Conservation (phyloP, 2,113 vertebrate species). For the Mormoops blainvillei region DNA sequence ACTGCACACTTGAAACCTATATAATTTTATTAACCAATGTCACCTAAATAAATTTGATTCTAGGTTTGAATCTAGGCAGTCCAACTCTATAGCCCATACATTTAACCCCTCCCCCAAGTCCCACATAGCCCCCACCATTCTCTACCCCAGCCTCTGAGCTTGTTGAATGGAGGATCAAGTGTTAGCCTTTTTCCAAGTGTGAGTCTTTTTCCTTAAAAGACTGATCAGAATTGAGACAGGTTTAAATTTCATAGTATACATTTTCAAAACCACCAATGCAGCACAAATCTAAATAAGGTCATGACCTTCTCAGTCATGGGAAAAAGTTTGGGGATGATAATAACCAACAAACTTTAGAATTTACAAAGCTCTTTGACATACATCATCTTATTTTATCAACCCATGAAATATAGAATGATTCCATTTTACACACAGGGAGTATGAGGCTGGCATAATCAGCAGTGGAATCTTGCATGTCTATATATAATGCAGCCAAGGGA, state of each 20-base stretch:
- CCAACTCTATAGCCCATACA: neutral
- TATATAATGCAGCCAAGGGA: neutral
- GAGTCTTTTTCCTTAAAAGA: neutral
- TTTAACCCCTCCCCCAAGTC: neutral
- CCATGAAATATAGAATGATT: neutral
- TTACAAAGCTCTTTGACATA: neutral
- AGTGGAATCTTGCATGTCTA: neutral
- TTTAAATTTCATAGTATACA: neutral
- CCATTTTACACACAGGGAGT: neutral
- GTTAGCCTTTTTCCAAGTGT: neutral
- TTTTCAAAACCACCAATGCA: neutral
- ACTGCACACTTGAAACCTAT: neutral
- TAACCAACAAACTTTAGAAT: neutral
- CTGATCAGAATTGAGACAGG: neutral
- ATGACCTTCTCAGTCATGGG: neutral
- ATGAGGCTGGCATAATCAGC: neutral
- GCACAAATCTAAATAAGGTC: neutral
- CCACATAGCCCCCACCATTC: fast-evolving
- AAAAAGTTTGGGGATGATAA: neutral
- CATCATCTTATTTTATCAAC: neutral
- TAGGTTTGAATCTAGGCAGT: neutral
- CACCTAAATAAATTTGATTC: neutral
- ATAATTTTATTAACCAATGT: neutral
- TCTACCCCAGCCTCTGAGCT: neutral
- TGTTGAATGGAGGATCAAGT: neutral